Percentiles rank a stretch among this genome's conserved stretches.
Conservation (phyloP, 2,888 invertebrate genomes). For the Petrolisthes manimaculis region DNA sequence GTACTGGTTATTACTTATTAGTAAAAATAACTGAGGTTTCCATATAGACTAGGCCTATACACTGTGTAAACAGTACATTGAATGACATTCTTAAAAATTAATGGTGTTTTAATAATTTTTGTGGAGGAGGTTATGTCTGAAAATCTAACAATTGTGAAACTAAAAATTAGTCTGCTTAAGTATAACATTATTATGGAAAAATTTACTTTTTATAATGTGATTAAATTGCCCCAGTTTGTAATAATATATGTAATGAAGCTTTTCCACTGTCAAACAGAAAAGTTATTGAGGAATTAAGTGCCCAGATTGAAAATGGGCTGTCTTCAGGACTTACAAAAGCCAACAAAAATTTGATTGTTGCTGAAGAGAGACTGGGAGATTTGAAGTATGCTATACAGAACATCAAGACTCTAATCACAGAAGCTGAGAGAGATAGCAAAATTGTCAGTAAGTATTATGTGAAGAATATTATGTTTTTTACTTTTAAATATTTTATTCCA, state of each 20-base stretch:
- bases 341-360: slow-evolving; percentile 37
- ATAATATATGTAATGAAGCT: no score
- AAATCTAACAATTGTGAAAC: no score
- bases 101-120: no score
- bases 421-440: slow-evolving; percentile 49
- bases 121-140: no score
- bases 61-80: no score
- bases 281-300: slow-evolving; percentile 31
- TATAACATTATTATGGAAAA: background rate
- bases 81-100: no score
- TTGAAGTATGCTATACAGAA: slow-evolving; percentile 55
- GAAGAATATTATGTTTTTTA: background rate
- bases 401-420: slow-evolving; percentile 32
- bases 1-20: no score
- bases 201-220: no score
- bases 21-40: no score
- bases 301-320: slow-evolving; percentile 42
- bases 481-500: background rate
- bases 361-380: slow-evolving; percentile 49
- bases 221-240: no score
- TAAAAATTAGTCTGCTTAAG: no score
- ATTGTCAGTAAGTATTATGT: slow-evolving; percentile 53
- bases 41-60: no score
- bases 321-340: slow-evolving; percentile 47
- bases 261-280: slow-evolving; percentile 7